Conservation (phyloP, 35 echinoderm and acorn worm species). For the Patiria miniata region DNA sequence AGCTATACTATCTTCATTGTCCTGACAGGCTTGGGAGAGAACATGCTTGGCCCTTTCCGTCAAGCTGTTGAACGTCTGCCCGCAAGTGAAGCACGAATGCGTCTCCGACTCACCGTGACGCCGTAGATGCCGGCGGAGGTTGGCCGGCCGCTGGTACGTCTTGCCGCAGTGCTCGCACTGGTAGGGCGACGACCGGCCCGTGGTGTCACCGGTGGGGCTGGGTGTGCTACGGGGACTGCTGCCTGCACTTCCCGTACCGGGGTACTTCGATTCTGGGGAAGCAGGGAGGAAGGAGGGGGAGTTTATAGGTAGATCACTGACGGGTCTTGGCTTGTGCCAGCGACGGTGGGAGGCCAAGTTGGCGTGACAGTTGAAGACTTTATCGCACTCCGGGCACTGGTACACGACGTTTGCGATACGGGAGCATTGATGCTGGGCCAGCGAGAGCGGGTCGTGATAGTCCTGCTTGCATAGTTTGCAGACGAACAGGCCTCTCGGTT, state of each 20-base stretch:
- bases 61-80: slow-evolving; percentile 78
- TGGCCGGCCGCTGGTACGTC: slow-evolving; percentile 77
- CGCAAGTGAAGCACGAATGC: slow-evolving; percentile 79
- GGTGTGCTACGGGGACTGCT: slow-evolving; percentile 47
- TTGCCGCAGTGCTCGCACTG: slow-evolving; percentile 83
- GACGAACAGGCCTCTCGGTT: slow-evolving; percentile 72
- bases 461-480: slow-evolving; percentile 85
- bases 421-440: slow-evolving; percentile 91
- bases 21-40: slow-evolving; percentile 44
- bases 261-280: not conserved
- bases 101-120: slow-evolving; percentile 69
- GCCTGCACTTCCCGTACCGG: slow-evolving; percentile 29
- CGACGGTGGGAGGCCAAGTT: slow-evolving; percentile 93
- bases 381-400: slow-evolving; percentile 88
- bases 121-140: slow-evolving; percentile 81
- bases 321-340: slow-evolving; percentile 91
- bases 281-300: slow-evolving; percentile 22
- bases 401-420: slow-evolving; percentile 91
- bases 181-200: slow-evolving; percentile 50
- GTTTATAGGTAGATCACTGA: not conserved
- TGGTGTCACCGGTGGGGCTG: slow-evolving; percentile 38
- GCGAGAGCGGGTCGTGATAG: slow-evolving; percentile 80
- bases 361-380: slow-evolving; percentile 94
- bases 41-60: slow-evolving; percentile 80
- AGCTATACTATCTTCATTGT: not conserved